Conservation (phyloP, 2,888 invertebrate genomes). For the Linyphia triangularis region DNA sequence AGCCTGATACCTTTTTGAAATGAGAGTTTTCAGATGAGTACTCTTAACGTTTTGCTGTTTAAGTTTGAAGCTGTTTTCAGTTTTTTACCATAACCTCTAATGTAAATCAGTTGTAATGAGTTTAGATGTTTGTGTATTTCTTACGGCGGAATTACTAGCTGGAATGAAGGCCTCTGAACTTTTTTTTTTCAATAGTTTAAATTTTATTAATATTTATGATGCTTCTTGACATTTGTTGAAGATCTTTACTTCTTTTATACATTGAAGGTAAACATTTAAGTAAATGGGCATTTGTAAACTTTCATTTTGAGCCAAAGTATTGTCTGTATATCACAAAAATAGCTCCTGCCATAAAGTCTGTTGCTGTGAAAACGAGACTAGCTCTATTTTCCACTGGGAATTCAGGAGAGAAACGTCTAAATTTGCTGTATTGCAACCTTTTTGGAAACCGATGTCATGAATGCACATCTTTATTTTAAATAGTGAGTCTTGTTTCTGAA, state of each 20-base stretch:
- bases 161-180: neutral
- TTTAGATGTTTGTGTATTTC: neutral
- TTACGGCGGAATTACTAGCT: neutral
- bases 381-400: too few relatives aligned
- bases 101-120: neutral
- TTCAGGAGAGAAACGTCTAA: too few relatives aligned
- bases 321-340: neutral
- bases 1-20: neutral
- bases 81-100: too few relatives aligned
- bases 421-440: too few relatives aligned
- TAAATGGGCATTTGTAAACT: neutral
- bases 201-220: neutral
- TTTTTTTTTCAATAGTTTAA: neutral
- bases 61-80: too few relatives aligned
- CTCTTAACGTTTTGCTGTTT: too few relatives aligned
- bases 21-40: slow-evolving; percentile 13
- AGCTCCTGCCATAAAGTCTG: neutral
- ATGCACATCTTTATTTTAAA: too few relatives aligned
- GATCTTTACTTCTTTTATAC: neutral
- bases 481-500: too few relatives aligned
- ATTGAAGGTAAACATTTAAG: too few relatives aligned
- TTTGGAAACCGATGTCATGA: too few relatives aligned
- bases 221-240: too few relatives aligned
- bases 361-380: too few relatives aligned
- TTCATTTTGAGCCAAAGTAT: slow-evolving; percentile 24